Base-by-base conservation (phyloP, 1,140 invertebrate genomes). In the Micrasema longulum region DNA sequence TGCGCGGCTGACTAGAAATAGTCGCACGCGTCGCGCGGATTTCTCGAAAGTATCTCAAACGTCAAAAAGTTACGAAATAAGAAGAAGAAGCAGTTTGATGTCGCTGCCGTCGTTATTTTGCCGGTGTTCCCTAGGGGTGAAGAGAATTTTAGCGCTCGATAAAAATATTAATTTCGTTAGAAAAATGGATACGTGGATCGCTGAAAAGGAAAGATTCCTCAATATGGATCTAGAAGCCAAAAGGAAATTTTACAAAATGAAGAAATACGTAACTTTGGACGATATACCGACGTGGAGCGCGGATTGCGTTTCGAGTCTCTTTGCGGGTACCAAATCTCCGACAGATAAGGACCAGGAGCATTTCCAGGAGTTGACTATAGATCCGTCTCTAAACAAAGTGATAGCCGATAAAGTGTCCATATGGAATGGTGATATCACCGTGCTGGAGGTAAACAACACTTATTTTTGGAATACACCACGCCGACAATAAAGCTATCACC, bases 351-450 rank as follows among this genome's bases (percentile, higher is more conserved):
- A 72, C n/a, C 18, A 7, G 7, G 48, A 86, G 70, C 71, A 82
- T 18, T 79, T 80, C 1, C 79, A 81, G 62, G 81, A 85, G 52
- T 79, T 82, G 62, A 77, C 77, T 57, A 79, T 88, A 18, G 76
- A 87, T 69, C n/a, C 73, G 4, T 70, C 77, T 4, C 81, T 80
- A 70, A 87, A 88, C 75, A 72, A 77, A 31, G 75, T 79, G 2
- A 72, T 92, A 9, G 82, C 85, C n/a, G 79, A 87, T 10, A 91
- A 91, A 80, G 82, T 93, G 18, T 90, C 89, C 2, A 81, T 92
- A 62, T 93, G 87, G 84, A 82, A 84, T 80, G 95, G 94, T 9
- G 94, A 97, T 80, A 96, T 97, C n/a, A 97, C 95, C 0, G 87
- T 86, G 45, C 83, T 97, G 10, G 92, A 95, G 81, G 87, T 88